Percentiles rank a stretch among this genome's conserved stretches.
Evolutionary conservation across 2,888 invertebrate genomes (phyloP).

Genomic region (Lasioglossum leucozonium): DNA sequence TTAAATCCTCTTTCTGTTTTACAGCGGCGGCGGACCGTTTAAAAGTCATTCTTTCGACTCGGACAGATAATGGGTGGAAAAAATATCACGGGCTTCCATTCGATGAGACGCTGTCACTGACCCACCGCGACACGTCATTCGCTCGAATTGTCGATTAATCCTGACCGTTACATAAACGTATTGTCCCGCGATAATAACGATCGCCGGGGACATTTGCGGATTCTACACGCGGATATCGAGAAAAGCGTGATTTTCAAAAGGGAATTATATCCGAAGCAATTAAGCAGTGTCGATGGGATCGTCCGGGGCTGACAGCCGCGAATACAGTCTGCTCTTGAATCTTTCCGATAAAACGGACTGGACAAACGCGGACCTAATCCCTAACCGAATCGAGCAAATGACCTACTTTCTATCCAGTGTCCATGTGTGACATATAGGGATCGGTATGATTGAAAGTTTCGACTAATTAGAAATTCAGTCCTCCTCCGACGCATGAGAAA

Average conservation of each 20-base stretch:
- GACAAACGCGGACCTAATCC: not conserved
- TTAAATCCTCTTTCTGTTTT: not conserved
- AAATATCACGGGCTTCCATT: constrained; percentile 9
- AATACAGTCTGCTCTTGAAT: not conserved
- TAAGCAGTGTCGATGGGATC: constrained; percentile 18
- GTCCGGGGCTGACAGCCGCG: constrained; percentile 8
- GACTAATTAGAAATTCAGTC: not conserved
- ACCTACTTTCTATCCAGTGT: not conserved
- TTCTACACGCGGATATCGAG: constrained; percentile 26
- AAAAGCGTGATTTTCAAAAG: constrained; percentile 24
- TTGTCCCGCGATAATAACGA: constrained; percentile 46
- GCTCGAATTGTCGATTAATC: constrained; percentile 56
- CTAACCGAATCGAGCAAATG: not conserved
- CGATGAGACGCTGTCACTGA: constrained; percentile 34
- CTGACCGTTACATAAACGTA: constrained; percentile 40
- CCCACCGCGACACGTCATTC: constrained; percentile 33
- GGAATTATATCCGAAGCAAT: constrained; percentile 37
- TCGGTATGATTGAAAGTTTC: not conserved
- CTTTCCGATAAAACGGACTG: not conserved
- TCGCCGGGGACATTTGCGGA: not conserved
- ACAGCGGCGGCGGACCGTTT: not conserved
- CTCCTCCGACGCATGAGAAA: not conserved
- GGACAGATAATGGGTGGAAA: not conserved
- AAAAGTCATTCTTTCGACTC: not conserved
- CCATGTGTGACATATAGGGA: not conserved